These are phyloP conservation scores for Diceros bicornis DNA, from an alignment of 2,797 vertebrate species.

Conservation along the genomic window DNA sequence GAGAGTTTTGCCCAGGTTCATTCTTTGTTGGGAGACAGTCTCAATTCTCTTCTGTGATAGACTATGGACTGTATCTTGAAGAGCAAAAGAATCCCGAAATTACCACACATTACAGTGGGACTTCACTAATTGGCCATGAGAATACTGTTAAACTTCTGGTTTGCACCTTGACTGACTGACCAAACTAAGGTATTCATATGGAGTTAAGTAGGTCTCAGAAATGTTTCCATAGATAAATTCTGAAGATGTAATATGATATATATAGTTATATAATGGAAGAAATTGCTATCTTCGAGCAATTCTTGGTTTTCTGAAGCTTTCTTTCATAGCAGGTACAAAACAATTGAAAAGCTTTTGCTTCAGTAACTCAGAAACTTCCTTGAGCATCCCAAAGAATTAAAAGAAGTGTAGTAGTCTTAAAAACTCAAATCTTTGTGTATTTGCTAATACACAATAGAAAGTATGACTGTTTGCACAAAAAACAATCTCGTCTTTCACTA, in stretches of 20 bases:
- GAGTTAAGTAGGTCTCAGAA: not conserved
- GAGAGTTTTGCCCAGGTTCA: not conserved
- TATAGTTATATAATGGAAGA: not conserved
- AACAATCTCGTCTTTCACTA: not conserved
- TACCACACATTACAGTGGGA: not conserved
- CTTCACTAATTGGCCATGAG: not conserved
- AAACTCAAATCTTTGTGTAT: not conserved
- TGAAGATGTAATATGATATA: not conserved
- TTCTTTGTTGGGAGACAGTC: not conserved
- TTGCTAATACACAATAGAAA: not conserved
- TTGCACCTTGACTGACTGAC: not conserved
- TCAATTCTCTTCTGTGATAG: constrained; percentile 9
- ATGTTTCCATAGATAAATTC: not conserved
- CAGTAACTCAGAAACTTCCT: not conserved
- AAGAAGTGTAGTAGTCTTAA: not conserved
- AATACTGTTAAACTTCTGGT: not conserved
- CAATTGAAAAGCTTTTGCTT: not conserved
- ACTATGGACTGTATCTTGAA: not conserved
- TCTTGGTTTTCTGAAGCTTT: not conserved
- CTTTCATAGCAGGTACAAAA: constrained; percentile 1
- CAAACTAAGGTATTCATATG: not conserved
- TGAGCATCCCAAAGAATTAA: not conserved
- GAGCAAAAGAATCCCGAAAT: not conserved
- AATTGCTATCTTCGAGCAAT: not conserved
- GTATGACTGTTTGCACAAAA: not conserved